Percentiles rank a stretch among this genome's conserved stretches.
Conservation (phyloP, 92 coral and sea anemone genomes). For the Metridium senile region DNA sequence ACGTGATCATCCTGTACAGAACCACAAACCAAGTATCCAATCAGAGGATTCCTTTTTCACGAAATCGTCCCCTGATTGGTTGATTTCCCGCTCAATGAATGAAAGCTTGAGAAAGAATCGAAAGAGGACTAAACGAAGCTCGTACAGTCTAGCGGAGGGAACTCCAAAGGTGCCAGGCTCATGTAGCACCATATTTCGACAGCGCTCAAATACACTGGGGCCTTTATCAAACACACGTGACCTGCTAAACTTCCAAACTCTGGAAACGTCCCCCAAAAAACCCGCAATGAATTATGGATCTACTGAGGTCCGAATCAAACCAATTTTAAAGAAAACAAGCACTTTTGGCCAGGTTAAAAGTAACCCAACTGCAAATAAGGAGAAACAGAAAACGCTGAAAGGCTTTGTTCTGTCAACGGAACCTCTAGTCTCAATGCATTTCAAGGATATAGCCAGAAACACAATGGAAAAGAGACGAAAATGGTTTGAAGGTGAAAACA, state of each 20-base stretch:
- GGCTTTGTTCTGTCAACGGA: slow-evolving; percentile 26
- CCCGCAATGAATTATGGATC: slow-evolving; percentile 19
- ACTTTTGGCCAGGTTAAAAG: background rate
- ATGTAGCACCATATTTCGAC: slow-evolving; percentile 18
- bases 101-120: slow-evolving; percentile 8
- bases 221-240: slow-evolving; percentile 5
- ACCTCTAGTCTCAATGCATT: slow-evolving; percentile 15
- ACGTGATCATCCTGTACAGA: slow-evolving; percentile 18
- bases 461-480: slow-evolving; percentile 40
- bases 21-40: slow-evolving; percentile 12
- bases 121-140: slow-evolving; percentile 22
- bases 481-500: slow-evolving; percentile 38
- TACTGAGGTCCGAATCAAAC: slow-evolving; percentile 1
- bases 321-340: slow-evolving; percentile 1
- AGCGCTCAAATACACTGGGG: slow-evolving; percentile 27
- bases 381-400: background rate
- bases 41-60: background rate
- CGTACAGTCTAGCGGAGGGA: slow-evolving; percentile 19
- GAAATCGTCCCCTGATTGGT: slow-evolving; percentile 11
- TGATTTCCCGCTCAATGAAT: slow-evolving; percentile 14
- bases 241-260: slow-evolving; percentile 24
- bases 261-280: slow-evolving; percentile 4
- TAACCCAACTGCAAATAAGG: background rate
- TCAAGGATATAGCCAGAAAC: slow-evolving; percentile 22
- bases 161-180: background rate